A percentile compares a stretch with the other conserved stretches of the same genome.
These are phyloP conservation scores for Oceanodroma tethys DNA, from an alignment of 2,113 vertebrate genomes.

Conservation along the genomic window DNA sequence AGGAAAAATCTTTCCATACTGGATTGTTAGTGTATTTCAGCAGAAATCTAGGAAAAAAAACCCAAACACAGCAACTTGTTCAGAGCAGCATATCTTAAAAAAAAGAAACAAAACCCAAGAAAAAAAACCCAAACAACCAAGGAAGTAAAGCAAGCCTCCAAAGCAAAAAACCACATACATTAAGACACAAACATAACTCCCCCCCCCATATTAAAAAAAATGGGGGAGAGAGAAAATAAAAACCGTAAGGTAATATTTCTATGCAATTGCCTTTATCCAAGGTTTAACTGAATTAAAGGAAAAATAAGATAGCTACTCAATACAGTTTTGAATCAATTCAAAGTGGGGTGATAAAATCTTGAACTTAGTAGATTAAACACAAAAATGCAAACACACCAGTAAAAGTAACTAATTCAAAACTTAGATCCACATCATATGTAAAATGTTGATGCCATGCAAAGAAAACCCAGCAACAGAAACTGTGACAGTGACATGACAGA, in stretches of 20 bases:
- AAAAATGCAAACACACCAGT: neutral
- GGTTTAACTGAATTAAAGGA: neutral
- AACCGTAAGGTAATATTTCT: neutral
- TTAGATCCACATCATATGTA: neutral
- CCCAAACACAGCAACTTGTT: neutral
- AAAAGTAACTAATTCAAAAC: neutral
- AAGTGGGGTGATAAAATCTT: neutral
- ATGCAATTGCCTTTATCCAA: neutral
- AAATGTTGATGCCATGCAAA: neutral
- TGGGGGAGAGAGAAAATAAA: neutral
- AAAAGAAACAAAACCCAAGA: too few relatives aligned
- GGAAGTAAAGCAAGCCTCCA: neutral
- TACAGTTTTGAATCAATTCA: neutral
- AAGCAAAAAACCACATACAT: neutral
- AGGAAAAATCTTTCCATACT: neutral
- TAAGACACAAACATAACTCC: neutral
- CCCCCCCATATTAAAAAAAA: neutral
- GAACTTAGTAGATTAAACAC: neutral
- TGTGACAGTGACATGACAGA: neutral
- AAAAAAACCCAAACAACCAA: neutral
- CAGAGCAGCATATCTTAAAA: neutral
- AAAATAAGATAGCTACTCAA: neutral
- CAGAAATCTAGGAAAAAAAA: neutral
- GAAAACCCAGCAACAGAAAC: neutral
- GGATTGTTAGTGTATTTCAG: neutral